Base-by-base conservation (phyloP, 2,113 vertebrate species). In the Poeciliopsis prolifica region DNA sequence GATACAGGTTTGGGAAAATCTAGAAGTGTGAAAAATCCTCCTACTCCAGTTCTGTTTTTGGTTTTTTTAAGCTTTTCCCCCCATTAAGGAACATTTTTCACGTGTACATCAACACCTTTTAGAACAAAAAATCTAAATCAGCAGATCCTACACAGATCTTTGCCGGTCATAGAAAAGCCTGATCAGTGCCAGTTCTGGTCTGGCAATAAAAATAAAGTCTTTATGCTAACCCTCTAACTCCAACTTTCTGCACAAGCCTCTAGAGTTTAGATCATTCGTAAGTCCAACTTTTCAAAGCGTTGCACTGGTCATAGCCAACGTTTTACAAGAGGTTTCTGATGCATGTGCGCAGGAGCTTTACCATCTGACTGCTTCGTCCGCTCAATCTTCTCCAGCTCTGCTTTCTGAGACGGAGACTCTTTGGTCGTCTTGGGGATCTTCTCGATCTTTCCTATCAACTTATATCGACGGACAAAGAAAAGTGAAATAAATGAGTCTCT, bases 311-410 rank as follows among this genome's bases (percentile, higher is more conserved):
- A 51, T 19, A 17, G 17, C 44, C 17, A 15, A 5, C 44, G 10
- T n/a, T 60, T 33, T 15, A 19, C 2, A n/a, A 14, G 13, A 61
- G 15, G 1, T 61, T n/a, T 37, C 70, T 65, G 9, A 58, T 28
- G 3, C 51, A 12, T 0, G 4, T 54, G n/a, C 19, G 65, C 14
- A 22, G 79, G 96, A 94, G 35, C 10, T 37, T 37, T 92, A 98
- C 98, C 94, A 73, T 97, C 96, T 51, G 94, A 70, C 63, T 92
- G 96, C 86, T 92, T 95, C 64, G 0, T 72, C 83, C 93, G 96
- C 72, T 97, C 96, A 24, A 93, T 92, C 87, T 94, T 98, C 73
- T 98, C 96, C 1, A 83, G 37, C 5, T 97, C 97, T 75, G 89
- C 26, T 60, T 88, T 97, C 88, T 94, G 96, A 61, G 84, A 94